Base-by-base conservation (phyloP, 2,888 invertebrate species). In the Crepidodera aurea region DNA sequence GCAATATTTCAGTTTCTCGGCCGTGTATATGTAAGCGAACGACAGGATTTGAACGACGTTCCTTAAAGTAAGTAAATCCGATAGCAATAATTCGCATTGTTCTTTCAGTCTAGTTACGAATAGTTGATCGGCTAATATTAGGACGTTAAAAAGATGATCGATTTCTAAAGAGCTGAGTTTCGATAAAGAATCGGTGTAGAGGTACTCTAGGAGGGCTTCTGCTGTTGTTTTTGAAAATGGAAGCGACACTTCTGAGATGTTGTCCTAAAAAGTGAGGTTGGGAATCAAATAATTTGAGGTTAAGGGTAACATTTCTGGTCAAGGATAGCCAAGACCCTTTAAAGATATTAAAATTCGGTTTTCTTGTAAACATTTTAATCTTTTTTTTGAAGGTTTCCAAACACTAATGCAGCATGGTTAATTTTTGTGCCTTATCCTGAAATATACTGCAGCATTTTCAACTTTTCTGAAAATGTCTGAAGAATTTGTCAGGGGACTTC, bases 61-160 rank as follows among this genome's bases (percentile, higher is more conserved):
- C 74, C 88, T 89, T 60, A 94, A 80, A 0, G 88, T 89, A 1
- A 94, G 82, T 58, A 88, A 80, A 61, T 85, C 85, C 0, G 88
- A 82, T 1, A 87, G 81, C 6, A 73, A 61, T 6, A 78, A 91
- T 91, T 79, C 92, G 89, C 79, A 90, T 84, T 90, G 86, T 77
- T 90, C 88, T 68, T 90, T 87, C 7, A 95, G 82, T 8, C 90
- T 81, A 1, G 84, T 82, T 4, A 93, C 86, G 66, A 94, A 87
- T 27, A 93, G 84, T 73, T 94, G 93, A 77, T 95, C 94, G 18
- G 93, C 90, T 8, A 90, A 85, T 6, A 91, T 86, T 18, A 94
- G 83, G 75, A 93, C 84, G 75, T 90, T 90, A 78, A 89, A 90
- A 0, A 85, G 73, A 66, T 91, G 84, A 60, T 93, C 92, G 0